Evolutionary conservation across 2,797 vertebrate genomes (phyloP).

Genomic region (Triplophysa yarkandensis): DNA sequence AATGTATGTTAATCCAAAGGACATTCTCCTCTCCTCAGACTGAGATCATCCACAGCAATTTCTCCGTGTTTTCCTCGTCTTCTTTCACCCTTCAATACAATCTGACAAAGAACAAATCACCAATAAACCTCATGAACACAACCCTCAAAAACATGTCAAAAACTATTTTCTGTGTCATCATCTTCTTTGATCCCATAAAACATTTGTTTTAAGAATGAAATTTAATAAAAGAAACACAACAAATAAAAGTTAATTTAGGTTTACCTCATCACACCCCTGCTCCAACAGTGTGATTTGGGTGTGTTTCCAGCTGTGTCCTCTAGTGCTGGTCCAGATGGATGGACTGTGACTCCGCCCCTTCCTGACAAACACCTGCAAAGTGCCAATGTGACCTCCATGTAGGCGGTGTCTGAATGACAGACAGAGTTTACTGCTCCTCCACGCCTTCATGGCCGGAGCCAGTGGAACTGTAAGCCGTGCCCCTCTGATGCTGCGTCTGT

Average conservation of each 20-base stretch:
- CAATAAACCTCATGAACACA: constrained; percentile 6
- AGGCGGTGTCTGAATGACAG: constrained; percentile 87
- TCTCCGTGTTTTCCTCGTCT: constrained; percentile 75
- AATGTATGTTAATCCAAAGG: constrained; percentile 47
- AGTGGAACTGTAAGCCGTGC: constrained; percentile 79
- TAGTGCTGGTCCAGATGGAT: constrained; percentile 85
- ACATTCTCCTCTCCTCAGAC: constrained; percentile 79
- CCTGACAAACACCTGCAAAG: constrained; percentile 83
- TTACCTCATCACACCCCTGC: constrained; percentile 79
- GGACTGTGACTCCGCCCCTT: constrained; percentile 69
- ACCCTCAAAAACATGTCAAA: background rate
- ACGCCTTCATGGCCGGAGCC: constrained; percentile 56
- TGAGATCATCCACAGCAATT: constrained; percentile 85
- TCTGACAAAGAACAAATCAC: constrained; percentile 66
- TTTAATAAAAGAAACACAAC: no score
- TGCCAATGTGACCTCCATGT: constrained; percentile 77
- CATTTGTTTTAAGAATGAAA: no score
- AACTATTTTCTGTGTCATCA: no score
- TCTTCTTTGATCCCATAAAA: no score
- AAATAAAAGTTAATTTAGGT: constrained; percentile 50
- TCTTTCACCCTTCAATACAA: constrained; percentile 85
- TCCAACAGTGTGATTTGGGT: constrained; percentile 80
- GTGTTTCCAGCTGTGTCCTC: constrained; percentile 85
- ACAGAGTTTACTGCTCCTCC: constrained; percentile 72
- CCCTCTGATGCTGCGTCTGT: constrained; percentile 66